These are phyloP conservation scores for Sphenopsis melanotis DNA, from an alignment of 2,797 vertebrate genomes.

Conservation along the genomic window DNA sequence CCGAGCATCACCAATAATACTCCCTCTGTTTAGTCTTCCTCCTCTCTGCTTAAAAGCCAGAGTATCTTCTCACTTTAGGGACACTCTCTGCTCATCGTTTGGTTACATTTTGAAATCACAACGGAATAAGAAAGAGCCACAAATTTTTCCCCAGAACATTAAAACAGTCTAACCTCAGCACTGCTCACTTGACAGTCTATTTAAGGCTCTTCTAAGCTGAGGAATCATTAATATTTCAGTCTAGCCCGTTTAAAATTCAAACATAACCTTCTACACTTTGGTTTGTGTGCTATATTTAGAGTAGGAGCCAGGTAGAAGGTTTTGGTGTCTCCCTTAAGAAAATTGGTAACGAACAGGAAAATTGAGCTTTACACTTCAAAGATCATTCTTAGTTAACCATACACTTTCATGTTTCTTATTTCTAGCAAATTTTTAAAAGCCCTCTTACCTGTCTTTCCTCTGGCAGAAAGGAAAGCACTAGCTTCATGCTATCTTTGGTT, in stretches of 20 bases:
- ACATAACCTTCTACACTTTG: background rate
- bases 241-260: background rate
- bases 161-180: background rate
- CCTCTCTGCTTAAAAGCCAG: background rate
- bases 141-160: background rate
- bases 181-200: background rate
- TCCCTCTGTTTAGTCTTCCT: background rate
- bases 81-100: background rate
- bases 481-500: background rate
- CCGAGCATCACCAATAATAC: background rate
- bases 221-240: constrained; percentile 26
- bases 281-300: background rate
- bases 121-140: background rate
- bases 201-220: background rate
- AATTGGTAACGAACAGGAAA: background rate
- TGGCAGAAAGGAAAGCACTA: background rate
- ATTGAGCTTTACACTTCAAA: background rate
- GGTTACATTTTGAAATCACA: background rate
- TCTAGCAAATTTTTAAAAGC: background rate
- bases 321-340: background rate
- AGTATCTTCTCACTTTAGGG: background rate
- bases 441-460: background rate
- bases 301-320: background rate
- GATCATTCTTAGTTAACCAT: background rate
- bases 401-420: background rate